phyloP scores from a whole-genome alignment of 2,797 vertebrate genomes.

The Anabas testudineus region DNA sequence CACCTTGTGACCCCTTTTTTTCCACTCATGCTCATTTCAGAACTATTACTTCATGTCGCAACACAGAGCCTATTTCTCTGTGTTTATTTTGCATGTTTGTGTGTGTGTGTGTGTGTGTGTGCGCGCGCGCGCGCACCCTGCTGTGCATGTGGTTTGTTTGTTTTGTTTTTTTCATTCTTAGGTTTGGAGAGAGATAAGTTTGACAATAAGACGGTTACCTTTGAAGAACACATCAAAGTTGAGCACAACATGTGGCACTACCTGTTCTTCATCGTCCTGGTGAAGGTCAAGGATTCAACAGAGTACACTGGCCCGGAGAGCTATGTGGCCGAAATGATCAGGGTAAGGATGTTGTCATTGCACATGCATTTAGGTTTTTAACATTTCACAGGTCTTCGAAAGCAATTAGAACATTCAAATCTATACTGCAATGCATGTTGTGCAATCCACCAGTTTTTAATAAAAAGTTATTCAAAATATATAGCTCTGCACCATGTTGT shows the following conservation, averaged over 20 bases:
- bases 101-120: background rate
- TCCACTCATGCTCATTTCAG: slow-evolving; percentile 27
- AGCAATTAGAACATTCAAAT: background rate
- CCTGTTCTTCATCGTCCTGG: slow-evolving; percentile 96
- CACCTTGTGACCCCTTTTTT: slow-evolving; percentile 35
- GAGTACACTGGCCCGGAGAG: slow-evolving; percentile 99
- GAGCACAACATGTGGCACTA: slow-evolving; percentile 99
- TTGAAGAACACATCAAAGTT: slow-evolving; percentile 98
- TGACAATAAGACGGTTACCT: slow-evolving; percentile 99
- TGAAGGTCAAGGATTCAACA: slow-evolving; percentile 98
- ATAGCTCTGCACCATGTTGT: background rate
- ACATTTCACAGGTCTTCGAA: background rate
- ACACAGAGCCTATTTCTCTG: slow-evolving; percentile 27
- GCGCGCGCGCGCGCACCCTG: background rate
- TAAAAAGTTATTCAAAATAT: slow-evolving; percentile 6
- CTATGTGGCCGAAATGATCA: slow-evolving; percentile 98
- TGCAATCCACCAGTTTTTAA: background rate
- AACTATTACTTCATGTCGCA: slow-evolving; percentile 33
- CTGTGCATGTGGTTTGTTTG: background rate
- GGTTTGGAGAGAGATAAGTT: slow-evolving; percentile 98
- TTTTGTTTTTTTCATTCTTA: slow-evolving; percentile 61
- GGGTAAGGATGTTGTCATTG: slow-evolving; percentile 85
- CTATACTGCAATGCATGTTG: background rate
- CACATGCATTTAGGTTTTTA: background rate
- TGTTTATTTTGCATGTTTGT: slow-evolving; percentile 15